Evolutionary conservation across 2,113 vertebrate genomes (phyloP).

Genomic region (Pachyramphus minor): DNA sequence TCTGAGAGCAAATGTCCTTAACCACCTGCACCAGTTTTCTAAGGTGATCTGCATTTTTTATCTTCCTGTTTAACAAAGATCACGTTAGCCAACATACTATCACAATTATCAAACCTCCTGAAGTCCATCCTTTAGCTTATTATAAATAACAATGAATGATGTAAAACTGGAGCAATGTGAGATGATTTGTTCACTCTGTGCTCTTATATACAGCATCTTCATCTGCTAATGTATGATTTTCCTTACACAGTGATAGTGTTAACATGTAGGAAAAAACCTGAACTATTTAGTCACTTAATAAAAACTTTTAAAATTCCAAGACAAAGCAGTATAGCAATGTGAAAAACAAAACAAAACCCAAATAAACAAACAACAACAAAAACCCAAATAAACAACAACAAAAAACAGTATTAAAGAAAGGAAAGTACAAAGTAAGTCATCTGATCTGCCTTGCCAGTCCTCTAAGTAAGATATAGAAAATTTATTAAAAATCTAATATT

Average conservation of each 20-base stretch:
- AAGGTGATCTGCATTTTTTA: background rate
- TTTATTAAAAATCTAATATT: background rate
- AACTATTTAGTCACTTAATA: background rate
- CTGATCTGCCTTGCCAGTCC: background rate
- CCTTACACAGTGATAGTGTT: background rate
- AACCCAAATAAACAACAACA: too few species aligned
- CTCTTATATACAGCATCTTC: background rate
- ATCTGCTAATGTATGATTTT: background rate
- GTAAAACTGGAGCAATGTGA: background rate
- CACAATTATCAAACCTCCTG: background rate
- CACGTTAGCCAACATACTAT: background rate
- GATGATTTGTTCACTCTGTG: background rate
- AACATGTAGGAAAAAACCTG: background rate
- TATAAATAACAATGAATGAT: background rate
- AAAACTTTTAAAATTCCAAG: background rate
- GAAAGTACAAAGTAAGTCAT: background rate
- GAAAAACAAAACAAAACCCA: background rate
- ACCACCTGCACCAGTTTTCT: background rate
- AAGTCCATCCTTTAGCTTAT: background rate
- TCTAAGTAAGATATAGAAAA: background rate
- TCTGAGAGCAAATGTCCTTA: background rate
- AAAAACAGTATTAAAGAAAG: background rate
- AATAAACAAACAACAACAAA: too few species aligned
- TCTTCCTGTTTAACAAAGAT: constrained; percentile 2
- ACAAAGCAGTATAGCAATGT: background rate